A percentile compares a stretch with the other conserved stretches of the same genome.
Conservation (phyloP, 2,113 vertebrate genomes). For the Alces alces region DNA sequence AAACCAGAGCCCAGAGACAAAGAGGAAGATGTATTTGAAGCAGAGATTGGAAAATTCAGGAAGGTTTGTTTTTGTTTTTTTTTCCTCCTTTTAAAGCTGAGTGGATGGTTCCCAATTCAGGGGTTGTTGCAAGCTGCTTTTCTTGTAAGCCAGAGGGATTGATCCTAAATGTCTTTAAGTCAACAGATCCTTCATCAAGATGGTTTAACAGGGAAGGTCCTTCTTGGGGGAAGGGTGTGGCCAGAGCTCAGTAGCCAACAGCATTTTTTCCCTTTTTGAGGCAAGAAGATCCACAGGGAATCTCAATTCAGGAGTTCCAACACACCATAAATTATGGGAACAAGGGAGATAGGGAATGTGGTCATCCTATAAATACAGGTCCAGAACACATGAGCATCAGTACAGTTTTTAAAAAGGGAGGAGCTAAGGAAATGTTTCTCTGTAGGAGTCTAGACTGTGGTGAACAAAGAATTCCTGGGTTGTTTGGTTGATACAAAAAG, state of each 20-base stretch:
- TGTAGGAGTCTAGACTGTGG: neutral
- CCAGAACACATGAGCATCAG: neutral
- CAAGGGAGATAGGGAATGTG: neutral
- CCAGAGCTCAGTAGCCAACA: neutral
- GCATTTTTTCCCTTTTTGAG: neutral
- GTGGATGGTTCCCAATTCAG: neutral
- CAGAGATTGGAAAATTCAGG: neutral
- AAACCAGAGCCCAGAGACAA: neutral
- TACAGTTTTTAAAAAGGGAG: neutral
- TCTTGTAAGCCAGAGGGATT: neutral
- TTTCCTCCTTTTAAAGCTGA: neutral
- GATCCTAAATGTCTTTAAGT: neutral
- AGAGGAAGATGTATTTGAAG: neutral
- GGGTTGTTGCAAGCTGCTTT: neutral
- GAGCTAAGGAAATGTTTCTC: neutral
- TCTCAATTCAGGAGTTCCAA: neutral
- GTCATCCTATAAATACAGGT: neutral
- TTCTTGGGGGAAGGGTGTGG: neutral
- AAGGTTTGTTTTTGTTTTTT: neutral
- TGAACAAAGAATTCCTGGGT: neutral
- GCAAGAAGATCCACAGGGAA: neutral
- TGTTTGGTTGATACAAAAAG: neutral
- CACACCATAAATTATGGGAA: neutral
- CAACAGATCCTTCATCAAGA: neutral
- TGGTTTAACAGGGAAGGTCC: neutral